Base-by-base conservation (phyloP, 2,797 vertebrate species). In the Malacoctenus gilli region DNA sequence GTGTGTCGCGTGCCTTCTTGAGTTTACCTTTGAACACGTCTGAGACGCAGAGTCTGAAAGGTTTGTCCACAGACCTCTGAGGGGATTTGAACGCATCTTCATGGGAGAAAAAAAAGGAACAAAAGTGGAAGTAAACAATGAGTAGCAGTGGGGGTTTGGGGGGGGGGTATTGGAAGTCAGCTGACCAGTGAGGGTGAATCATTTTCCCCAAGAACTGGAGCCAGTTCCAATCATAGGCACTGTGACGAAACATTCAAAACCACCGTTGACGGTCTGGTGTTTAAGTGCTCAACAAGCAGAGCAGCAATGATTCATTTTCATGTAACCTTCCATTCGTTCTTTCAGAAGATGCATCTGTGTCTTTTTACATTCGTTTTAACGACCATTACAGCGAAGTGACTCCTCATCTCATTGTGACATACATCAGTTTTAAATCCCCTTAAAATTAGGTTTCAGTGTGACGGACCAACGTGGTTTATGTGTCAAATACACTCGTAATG, bases 1-100 rank as follows among this genome's bases (percentile, higher is more conserved):
- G n/a, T n/a, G n/a, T n/a, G n/a, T n/a, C n/a, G n/a, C n/a, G n/a
- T 10, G 4, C 30, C 1, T 30, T 10, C 10, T 14, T 8, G 49
- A 50, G 48, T 89, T 75, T 85, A 98, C 97, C 97, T 97, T 99
- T 99, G 80, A 97, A 99, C 62, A 99, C 97, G 63, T 99, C 96
- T 1, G 97, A 96, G 40, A 97, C 93, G 28, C 94, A 98, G 35
- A 99, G 88, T 54, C 97, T 91, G 90, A 98, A 98, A 1, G 97
- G 94, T 77, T 98, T 97, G 65, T 99, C 95, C 58, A 95, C 71
- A 30, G 94, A 96, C 68, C 97, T 92, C 72, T 94, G 95, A n/a
- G 97, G 97, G 14, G 97, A 82, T 86, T 93, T 96, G 80, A 99
- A 97, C 18, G 89, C 91, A 92, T 99, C 97, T 99, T 79, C 5